Percentiles rank a stretch among this genome's conserved stretches.
Evolutionary conservation across 2,888 invertebrate species (phyloP).

Genomic region (Deroplatys truncata): DNA sequence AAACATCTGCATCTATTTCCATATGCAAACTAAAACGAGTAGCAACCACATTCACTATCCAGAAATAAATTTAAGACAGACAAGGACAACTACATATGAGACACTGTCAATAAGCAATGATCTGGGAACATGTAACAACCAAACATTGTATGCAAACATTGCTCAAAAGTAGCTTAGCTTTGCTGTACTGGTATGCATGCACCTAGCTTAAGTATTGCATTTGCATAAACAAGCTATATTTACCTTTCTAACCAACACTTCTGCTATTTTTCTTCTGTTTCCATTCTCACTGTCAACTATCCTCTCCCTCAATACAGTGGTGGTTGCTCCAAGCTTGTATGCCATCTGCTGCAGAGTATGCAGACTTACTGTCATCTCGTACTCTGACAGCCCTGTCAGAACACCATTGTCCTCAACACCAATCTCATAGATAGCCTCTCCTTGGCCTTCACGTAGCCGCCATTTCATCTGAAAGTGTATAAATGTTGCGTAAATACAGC

Average conservation of each 20-base stretch:
- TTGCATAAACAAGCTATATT: constrained; percentile 23
- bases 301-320: constrained; percentile 68
- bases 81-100: too few relatives aligned
- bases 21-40: too few relatives aligned
- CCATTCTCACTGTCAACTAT: constrained; percentile 42
- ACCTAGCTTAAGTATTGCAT: too few relatives aligned
- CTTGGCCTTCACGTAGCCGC: constrained; percentile 92
- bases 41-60: too few relatives aligned
- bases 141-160: too few relatives aligned
- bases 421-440: constrained; percentile 96
- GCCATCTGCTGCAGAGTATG: constrained; percentile 87
- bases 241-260: constrained; percentile 85
- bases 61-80: too few relatives aligned
- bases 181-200: too few relatives aligned
- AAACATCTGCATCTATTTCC: too few relatives aligned
- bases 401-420: constrained; percentile 90
- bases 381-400: constrained; percentile 75
- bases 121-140: too few relatives aligned
- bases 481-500: background rate
- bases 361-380: constrained; percentile 83
- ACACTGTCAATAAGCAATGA: too few relatives aligned
- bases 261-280: constrained; percentile 61
- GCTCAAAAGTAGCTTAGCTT: too few relatives aligned
- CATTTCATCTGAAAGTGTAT: constrained; percentile 74
- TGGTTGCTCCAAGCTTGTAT: constrained; percentile 75